phyloP scores from a whole-genome alignment of 2,797 vertebrate genomes.

The Glyptemys insculpta region DNA sequence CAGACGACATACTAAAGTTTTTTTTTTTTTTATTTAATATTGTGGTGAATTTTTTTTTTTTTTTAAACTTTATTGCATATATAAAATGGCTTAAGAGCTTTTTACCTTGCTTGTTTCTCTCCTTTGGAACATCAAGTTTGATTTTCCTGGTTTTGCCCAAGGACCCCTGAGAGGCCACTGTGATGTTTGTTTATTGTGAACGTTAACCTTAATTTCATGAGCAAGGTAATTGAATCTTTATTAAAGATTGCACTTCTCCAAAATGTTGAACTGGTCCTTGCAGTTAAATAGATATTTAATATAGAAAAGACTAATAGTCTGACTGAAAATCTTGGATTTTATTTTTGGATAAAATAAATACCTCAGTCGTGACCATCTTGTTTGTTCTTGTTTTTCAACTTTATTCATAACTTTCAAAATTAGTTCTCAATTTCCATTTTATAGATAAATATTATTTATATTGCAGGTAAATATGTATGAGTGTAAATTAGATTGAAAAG shows the following conservation, averaged over 20 bases:
- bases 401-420: not conserved
- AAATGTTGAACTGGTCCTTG: not conserved
- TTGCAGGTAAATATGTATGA: not conserved
- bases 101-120: not conserved
- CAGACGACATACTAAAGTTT: not conserved
- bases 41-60: not conserved
- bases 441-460: not conserved
- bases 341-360: not conserved
- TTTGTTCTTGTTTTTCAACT: not conserved
- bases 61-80: not conserved
- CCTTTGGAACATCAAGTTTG: not conserved
- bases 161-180: not conserved
- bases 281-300: not conserved
- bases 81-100: not conserved
- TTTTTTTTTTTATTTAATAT: rapidly evolving
- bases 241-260: not conserved
- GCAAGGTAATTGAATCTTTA: not conserved
- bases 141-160: not conserved
- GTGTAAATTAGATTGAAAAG: not conserved
- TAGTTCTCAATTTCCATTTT: not conserved
- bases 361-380: not conserved
- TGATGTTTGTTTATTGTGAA: not conserved
- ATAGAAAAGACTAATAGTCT: not conserved
- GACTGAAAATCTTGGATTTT: not conserved
- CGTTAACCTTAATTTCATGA: not conserved